Base-by-base conservation (phyloP, 2,797 vertebrate genomes). In the Echeneis naucrates region DNA sequence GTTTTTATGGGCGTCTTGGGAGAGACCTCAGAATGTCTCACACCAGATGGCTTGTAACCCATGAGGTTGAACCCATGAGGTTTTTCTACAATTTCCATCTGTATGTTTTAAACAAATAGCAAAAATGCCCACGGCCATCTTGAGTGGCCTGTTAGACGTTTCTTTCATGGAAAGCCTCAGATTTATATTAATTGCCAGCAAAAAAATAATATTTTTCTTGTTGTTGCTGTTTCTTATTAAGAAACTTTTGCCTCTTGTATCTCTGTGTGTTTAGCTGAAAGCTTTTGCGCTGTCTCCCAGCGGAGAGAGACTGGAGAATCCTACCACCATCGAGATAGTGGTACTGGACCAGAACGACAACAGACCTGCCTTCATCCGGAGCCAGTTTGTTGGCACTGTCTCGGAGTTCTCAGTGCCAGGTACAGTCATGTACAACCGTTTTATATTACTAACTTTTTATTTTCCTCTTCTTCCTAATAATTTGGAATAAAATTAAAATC, bases 261-360 rank as follows among this genome's bases (percentile, higher is more conserved):
- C 11, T 45, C 5, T 71, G 16, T 54, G 19, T 71, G 54, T 19
- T 57, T 81, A 99, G 98, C 95, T 99, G 4, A 96, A 95, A 91
- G 98, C 97, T 24, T 99, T 97, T 11, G 98, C 98, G 0, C 91
- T 99, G 87, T 97, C 97, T 32, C 94, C 96, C 77, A 96, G 96
- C 1, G 98, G 98, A 0, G 83, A 90, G 40, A 93, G 96, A 8
- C 91, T 99, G 53, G 98, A 99, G 87, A 98, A 98, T 23, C 97
- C 98, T 5, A 97, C 97, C 0, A 97, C 96, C 83, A 95, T 99
- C 72, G 97, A 99, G 93, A 99, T 99, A 4, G 91, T 98, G 17
- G 97, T 99, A 44, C 90, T 99, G 89, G 98, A 99, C 81, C 97
- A 99, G 94, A 99, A 99, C 0, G 98, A 99, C 94, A 98, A 99